A percentile compares a stretch with the other conserved stretches of the same genome.
Conservation (phyloP, 2,797 vertebrate genomes). For the Lacerta agilis region DNA sequence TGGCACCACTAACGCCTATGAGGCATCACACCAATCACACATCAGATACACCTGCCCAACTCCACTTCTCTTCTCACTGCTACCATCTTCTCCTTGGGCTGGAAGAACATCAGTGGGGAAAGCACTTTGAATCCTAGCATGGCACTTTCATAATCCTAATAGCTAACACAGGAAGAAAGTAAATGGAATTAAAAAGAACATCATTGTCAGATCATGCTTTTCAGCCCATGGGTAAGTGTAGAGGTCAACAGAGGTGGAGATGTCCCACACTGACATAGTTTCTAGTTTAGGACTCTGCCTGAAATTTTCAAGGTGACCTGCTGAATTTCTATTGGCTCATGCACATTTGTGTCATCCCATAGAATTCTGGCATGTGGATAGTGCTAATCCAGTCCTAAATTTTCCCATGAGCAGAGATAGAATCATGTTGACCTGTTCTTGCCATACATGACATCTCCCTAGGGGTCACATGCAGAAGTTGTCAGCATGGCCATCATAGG, state of each 20-base stretch:
- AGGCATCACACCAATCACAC: neutral
- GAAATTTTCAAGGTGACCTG: neutral
- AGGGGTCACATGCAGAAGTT: neutral
- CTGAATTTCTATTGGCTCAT: neutral
- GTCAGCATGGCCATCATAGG: neutral
- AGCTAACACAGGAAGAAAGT: neutral
- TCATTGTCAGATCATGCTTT: neutral
- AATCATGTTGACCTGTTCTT: neutral
- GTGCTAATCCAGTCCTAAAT: neutral
- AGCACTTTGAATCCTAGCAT: slow-evolving; percentile 2
- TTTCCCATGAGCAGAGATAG: neutral
- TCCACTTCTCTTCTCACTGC: neutral
- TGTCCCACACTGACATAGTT: neutral
- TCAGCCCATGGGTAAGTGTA: neutral
- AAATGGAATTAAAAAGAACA: neutral
- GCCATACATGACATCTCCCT: neutral
- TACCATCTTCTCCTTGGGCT: neutral
- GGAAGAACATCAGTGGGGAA: neutral
- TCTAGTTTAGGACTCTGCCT: neutral
- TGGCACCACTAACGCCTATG: neutral
- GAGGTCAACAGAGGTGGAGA: neutral
- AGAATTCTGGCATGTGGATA: fast-evolving
- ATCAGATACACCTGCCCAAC: neutral
- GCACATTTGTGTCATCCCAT: neutral
- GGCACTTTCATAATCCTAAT: neutral